Conservation (phyloP, 2,797 vertebrate species). For the Cheirogaleus major region DNA sequence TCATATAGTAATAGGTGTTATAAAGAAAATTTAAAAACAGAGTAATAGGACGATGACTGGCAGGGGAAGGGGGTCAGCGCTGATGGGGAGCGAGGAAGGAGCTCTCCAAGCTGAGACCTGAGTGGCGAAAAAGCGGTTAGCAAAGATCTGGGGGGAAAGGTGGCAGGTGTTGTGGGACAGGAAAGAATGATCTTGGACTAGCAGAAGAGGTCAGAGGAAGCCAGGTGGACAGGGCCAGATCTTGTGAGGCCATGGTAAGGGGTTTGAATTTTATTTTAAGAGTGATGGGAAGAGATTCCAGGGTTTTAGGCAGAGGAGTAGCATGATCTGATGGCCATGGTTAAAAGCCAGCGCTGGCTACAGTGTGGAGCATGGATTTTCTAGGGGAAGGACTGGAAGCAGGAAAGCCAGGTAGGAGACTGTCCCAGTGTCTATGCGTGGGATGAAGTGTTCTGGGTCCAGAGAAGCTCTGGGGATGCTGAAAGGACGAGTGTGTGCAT, state of each 20-base stretch:
- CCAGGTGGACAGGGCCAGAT: background rate
- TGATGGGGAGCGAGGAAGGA: background rate
- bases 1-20: background rate
- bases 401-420: background rate
- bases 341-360: background rate
- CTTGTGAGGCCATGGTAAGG: background rate
- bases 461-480: background rate
- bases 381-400: background rate
- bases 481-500: background rate
- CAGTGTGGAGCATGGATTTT: background rate
- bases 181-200: background rate
- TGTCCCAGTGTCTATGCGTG: rapidly evolving
- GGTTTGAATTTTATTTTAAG: background rate
- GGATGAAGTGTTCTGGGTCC: background rate
- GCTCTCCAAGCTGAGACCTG: background rate
- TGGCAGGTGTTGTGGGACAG: background rate
- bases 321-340: background rate
- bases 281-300: background rate
- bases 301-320: background rate
- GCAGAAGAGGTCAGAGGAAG: background rate
- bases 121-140: background rate
- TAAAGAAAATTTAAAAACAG: background rate
- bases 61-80: background rate
- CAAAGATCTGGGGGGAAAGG: background rate
- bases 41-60: background rate